phyloP scores from a whole-genome alignment of 2,888 invertebrate genomes.

The Harpagoxenus sublaevis region DNA sequence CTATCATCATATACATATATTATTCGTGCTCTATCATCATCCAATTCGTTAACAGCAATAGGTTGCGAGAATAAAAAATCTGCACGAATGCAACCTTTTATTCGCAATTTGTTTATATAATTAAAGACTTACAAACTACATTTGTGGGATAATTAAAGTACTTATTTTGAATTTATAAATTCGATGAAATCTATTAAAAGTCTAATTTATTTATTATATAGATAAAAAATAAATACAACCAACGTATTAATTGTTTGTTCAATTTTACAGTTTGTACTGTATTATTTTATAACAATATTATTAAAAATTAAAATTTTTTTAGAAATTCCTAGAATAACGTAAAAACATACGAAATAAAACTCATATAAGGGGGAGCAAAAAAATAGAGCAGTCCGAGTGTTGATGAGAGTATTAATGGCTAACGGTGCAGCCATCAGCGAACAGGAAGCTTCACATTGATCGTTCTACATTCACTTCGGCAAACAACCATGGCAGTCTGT shows the following conservation, averaged over 20 bases:
- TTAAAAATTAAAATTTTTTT: neutral
- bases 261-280: neutral
- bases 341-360: neutral
- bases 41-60: conserved; percentile 33
- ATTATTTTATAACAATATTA: neutral
- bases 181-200: neutral
- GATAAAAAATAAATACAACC: neutral
- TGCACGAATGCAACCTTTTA: neutral
- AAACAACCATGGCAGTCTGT: conserved; percentile 44
- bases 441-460: conserved; percentile 55
- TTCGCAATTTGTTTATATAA: neutral
- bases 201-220: neutral
- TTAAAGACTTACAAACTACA: neutral
- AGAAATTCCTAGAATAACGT: neutral
- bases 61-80: conserved; percentile 56
- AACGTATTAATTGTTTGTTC: neutral
- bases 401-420: conserved; percentile 38
- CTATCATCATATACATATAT: conserved; percentile 50
- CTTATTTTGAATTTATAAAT: neutral
- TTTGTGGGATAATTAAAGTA: neutral
- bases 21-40: conserved; percentile 64
- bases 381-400: conserved; percentile 32
- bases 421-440: conserved; percentile 13
- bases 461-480: conserved; percentile 54
- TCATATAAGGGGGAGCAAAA: neutral